Base-by-base conservation (phyloP, 2,113 vertebrate genomes). In the Melanocharis versteri region DNA sequence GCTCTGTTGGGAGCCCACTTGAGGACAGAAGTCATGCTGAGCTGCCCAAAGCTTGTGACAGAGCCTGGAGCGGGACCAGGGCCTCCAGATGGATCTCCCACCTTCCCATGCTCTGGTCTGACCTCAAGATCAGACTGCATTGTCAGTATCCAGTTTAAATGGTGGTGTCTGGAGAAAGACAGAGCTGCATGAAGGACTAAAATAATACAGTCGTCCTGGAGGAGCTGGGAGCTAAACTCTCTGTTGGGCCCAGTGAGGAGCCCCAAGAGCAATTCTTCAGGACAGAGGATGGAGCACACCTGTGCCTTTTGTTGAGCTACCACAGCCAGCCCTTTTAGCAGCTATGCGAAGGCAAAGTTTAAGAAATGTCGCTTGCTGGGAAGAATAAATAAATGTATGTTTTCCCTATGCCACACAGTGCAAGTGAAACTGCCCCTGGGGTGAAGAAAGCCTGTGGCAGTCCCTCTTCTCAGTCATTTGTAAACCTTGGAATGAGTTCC, bases 401-500 rank as follows among this genome's bases (percentile, higher is more conserved):
- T 87, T 68, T 42, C 10, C 8, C 47, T 71, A 11, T 53, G 75
- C 54, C 76, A 79, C 40, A 39, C 57, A 92, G 58, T 28, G 50
- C 73, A 94, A 91, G 78, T 61, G 83, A 83, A 90, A 75, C 81
- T 91, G 57, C 66, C 45, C 39, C 76, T 39, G 83, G 91, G 90
- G 53, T 66, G 90, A 87, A 90, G 82, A 92, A 96, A 92, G 50
- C 79, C 42, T 42, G 30, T 82, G 64, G 69, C 83, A 83, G 83
- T 85, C 24, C 24, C 50, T 82, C 86, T 90, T 64, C 92, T 80
- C 24, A 79, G 50, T 73, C 64, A 3, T 97, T 88, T 89, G 68
- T 83, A 93, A 93, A 82, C 65, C 75, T 79, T 66, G 56, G 76
- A 93, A 68, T 39, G 89, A 82, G 56, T 89, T 95, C 83, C 87